phyloP scores from a whole-genome alignment of 1,140 invertebrate species.

The Cylas formicarius region DNA sequence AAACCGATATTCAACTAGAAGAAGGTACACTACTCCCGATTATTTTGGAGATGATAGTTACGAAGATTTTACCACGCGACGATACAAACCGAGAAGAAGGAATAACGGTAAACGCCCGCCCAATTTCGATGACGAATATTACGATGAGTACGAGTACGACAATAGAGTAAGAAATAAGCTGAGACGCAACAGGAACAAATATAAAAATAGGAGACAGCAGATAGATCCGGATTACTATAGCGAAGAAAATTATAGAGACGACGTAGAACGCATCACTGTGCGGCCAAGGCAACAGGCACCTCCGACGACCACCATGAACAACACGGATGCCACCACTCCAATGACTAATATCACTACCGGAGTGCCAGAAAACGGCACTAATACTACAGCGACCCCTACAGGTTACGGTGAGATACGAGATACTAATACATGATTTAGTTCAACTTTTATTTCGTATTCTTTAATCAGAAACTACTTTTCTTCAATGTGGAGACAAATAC shows the following conservation, averaged over 20 bases:
- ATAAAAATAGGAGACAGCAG: constrained; percentile 13
- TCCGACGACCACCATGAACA: constrained; percentile 8
- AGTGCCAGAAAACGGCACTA: constrained; percentile 2
- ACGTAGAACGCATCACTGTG: constrained; percentile 13
- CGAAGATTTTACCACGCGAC: constrained; percentile 6
- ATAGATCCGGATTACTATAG: constrained; percentile 14
- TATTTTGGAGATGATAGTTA: constrained; percentile 16
- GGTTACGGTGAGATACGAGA: constrained; percentile 15
- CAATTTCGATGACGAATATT: constrained; percentile 13
- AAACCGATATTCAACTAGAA: constrained; percentile 4
- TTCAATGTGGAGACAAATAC: no score
- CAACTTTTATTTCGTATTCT: not conserved
- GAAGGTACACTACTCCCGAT: constrained; percentile 8
- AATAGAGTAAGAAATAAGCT: constrained; percentile 7
- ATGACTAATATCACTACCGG: constrained; percentile 17
- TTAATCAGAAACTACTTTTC: not conserved
- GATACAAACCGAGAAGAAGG: constrained; percentile 5
- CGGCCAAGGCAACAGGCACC: constrained; percentile 16
- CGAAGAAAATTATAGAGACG: constrained; percentile 12
- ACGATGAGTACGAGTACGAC: constrained; percentile 14
- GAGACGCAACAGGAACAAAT: constrained; percentile 9
- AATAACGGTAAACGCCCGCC: constrained; percentile 10
- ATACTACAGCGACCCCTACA: constrained; percentile 1
- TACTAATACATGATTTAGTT: constrained; percentile 5
- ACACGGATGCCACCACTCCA: constrained; percentile 1